Conservation (phyloP, 2,113 vertebrate genomes). For the Microtus ochrogaster region DNA sequence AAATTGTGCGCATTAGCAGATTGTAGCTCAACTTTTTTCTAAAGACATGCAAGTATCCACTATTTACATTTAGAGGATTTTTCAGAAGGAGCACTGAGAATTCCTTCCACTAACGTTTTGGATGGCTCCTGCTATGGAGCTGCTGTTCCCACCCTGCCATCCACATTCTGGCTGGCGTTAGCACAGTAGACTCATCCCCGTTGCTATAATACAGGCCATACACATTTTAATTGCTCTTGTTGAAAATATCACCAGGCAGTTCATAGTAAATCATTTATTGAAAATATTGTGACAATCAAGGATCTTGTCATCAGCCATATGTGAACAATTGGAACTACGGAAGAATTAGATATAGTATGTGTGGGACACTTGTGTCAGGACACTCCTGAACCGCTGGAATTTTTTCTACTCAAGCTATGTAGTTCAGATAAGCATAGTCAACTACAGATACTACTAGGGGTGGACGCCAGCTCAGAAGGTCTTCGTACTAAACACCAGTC, state of each 20-base stretch:
- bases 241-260: slow-evolving; percentile 75
- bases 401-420: slow-evolving; percentile 68
- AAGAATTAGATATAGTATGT: slow-evolving; percentile 48
- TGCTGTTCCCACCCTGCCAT: slow-evolving; percentile 41
- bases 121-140: slow-evolving; percentile 15
- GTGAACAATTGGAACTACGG: slow-evolving; percentile 58
- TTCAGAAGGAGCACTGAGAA: slow-evolving; percentile 55
- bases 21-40: slow-evolving; percentile 44
- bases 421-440: slow-evolving; percentile 67
- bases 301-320: slow-evolving; percentile 64
- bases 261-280: slow-evolving; percentile 78
- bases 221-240: slow-evolving; percentile 60
- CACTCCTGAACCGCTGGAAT: slow-evolving; percentile 46
- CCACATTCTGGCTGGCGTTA: slow-evolving; percentile 52
- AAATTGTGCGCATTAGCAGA: slow-evolving; percentile 69
- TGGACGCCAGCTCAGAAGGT: slow-evolving; percentile 38
- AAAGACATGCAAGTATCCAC: slow-evolving; percentile 71
- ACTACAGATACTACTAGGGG: slow-evolving; percentile 55
- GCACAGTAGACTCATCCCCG: slow-evolving; percentile 11
- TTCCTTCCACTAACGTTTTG: neutral
- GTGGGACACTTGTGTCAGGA: slow-evolving; percentile 58
- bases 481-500: slow-evolving; percentile 63
- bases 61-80: slow-evolving; percentile 65
- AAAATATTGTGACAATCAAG: slow-evolving; percentile 74
- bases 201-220: slow-evolving; percentile 21